Percentiles rank a stretch among this genome's conserved stretches.
phyloP scores from a whole-genome alignment of 2,888 invertebrate genomes.

The Hydrotaea diabolus region DNA sequence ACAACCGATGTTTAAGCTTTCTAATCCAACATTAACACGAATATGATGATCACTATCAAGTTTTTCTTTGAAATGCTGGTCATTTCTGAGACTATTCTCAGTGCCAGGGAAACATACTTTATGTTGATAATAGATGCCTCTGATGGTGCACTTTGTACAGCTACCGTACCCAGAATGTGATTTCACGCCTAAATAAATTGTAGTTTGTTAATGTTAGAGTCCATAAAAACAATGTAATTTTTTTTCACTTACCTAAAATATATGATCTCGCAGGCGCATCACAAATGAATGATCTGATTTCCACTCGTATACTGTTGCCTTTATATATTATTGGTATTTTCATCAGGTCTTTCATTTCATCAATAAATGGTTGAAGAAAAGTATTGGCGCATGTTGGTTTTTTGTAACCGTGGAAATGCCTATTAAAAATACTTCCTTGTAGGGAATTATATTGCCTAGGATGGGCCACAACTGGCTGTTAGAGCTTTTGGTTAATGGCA shows the following conservation, averaged over 20 bases:
- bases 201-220: neutral
- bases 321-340: neutral
- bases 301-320: neutral
- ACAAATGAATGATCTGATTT: slow-evolving; percentile 8
- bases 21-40: slow-evolving; percentile 4
- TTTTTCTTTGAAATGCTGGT: slow-evolving; percentile 1
- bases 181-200: slow-evolving; percentile 2
- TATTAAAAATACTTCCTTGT: slow-evolving; percentile 20
- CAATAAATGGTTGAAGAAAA: slow-evolving; percentile 1
- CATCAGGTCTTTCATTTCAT: neutral
- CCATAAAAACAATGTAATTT: neutral
- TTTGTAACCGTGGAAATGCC: slow-evolving; percentile 7
- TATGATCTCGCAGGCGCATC: neutral
- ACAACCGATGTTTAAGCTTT: slow-evolving; percentile 14
- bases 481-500: slow-evolving; percentile 34
- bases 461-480: slow-evolving; percentile 40
- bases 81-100: neutral
- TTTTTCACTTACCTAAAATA: slow-evolving; percentile 2
- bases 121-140: slow-evolving; percentile 10
- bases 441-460: slow-evolving; percentile 4
- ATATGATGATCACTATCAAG: slow-evolving; percentile 8
- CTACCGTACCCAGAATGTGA: slow-evolving; percentile 5
- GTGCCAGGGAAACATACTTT: neutral
- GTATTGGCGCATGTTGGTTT: slow-evolving; percentile 2
- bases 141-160: slow-evolving; percentile 16